Evolutionary conservation across 2,113 vertebrate genomes (phyloP), one percentile per base, ranked within the genome.

Genomic region (Blennius ocellaris): DNA sequence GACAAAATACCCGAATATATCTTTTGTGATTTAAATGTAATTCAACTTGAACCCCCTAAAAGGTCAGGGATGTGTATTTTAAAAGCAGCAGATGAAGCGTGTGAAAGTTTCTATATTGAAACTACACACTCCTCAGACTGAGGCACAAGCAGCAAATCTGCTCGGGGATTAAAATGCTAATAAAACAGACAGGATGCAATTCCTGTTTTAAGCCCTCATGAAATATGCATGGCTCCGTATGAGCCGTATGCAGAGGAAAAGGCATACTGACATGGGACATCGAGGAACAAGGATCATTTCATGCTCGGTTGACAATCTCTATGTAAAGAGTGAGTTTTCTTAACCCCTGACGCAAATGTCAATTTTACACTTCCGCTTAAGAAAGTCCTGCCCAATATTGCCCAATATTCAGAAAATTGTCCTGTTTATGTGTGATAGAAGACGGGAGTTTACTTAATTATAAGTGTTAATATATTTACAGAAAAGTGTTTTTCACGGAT

Each of bases 101-200:
- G 70, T 57, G 43, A 81, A 85, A 30, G 76, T 81, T 61, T 89
- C 67, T 53, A 53, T 80, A 85, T 69, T 76, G 68, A 84, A 82
- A 82, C 39, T 60, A 73, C 12, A 64, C 48, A 41, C 49, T 82
- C 52, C 14, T 73, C 57, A 76, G 52, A 62, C 68, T 21, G 62
- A 80, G 82, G 72, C 70, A 47, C 49, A 54, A 73, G 75, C 54
- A 37, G 64, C 67, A 73, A 83, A 81, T 77, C 83, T 78, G 83
- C 72, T 73, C 65, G 76, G 70, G 91, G 86, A 93, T 93, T 93
- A 91, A 92, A 93, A 94, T 93, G 89, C 84, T 89, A 92, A 93
- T 90, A 90, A 92, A 90, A 88, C 80, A 84, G 84, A 81, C 84
- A 81, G 80, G 69, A 91, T 90, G 86, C 86, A 83, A 87, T 91